Base-by-base conservation (phyloP, 2,113 vertebrate genomes). In the Crotophaga sulcirostris region DNA sequence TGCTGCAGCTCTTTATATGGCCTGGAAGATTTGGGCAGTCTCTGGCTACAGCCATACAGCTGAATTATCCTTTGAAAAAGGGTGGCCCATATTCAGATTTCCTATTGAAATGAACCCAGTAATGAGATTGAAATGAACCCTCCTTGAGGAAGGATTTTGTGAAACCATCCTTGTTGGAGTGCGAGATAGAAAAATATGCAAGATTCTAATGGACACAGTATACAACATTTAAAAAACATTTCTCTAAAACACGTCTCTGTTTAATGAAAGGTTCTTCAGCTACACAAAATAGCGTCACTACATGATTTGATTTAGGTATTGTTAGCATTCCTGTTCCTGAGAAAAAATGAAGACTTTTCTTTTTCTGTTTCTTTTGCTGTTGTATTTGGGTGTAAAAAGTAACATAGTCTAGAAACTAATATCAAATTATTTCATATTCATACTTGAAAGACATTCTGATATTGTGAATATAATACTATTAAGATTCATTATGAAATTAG, bases 401-500 rank as follows among this genome's bases (percentile, higher is more conserved):
- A 84, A 44, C 20, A 34, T 11, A 40, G 9, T 33, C 31, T 68
- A 42, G 33, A 93, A 51, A 84, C 3, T 70, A 81, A 75, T 12
- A 44, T 10, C 10, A 80, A 92, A 82, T 90, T 81, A 62, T 52
- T 92, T 93, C 94, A 36, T 16, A 59, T 25, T 86, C 49, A 60
- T 36, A 87, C 20, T 84, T 93, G 68, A 83, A 96, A 95, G 36
- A 49, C 28, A 45, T 86, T 40, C 38, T 96, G 72, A 75, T 91
- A 91, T 69, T 81, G 31, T 91, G 79, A 93, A 63, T 69, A 67
- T 67, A 94, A 74, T 77, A 58, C 76, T 83, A 96, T 94, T 93
- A 95, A 58, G 31, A 70, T 91, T 86, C 64, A 47, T 90, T 94
- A 95, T 88, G 45, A 95, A 94, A 89, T 92, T 93, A 70, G 38